phyloP scores from a whole-genome alignment of 2,888 invertebrate species.

The Sinhomidia bicolor region DNA sequence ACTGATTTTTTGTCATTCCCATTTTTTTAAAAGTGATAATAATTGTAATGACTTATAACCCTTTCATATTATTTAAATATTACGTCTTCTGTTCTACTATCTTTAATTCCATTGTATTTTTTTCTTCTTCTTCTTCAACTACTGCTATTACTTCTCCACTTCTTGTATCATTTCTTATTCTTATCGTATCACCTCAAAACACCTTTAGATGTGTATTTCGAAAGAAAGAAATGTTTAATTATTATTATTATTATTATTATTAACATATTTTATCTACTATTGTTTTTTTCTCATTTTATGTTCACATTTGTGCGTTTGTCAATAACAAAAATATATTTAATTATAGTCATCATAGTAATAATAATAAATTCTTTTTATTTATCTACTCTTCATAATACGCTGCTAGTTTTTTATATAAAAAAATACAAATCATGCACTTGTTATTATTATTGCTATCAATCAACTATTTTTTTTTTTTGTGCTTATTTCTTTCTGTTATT shows the following conservation, averaged over 20 bases:
- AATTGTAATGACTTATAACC: background rate
- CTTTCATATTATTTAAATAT: background rate
- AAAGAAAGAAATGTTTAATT: too few relatives aligned
- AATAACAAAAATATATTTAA: background rate
- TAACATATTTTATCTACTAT: too few relatives aligned
- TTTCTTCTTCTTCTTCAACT: background rate
- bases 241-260: too few relatives aligned
- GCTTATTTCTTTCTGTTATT: constrained; percentile 14
- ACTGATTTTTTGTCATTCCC: too few relatives aligned
- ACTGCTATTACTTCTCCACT: too few relatives aligned
- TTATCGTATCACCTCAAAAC: too few relatives aligned
- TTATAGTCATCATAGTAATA: background rate
- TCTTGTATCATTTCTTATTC: too few relatives aligned
- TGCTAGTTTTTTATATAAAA: too few relatives aligned
- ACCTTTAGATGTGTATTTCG: too few relatives aligned
- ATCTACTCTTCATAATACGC: background rate
- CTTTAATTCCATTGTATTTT: background rate
- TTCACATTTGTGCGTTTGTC: background rate
- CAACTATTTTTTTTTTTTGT: background rate
- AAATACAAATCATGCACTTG: too few relatives aligned
- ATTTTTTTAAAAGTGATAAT: background rate
- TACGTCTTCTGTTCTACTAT: background rate
- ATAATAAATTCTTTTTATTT: background rate
- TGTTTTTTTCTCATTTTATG: too few relatives aligned
- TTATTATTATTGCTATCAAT: constrained; percentile 1